phyloP scores from a whole-genome alignment of 2,888 invertebrate species.

The Limenitis camilla region DNA sequence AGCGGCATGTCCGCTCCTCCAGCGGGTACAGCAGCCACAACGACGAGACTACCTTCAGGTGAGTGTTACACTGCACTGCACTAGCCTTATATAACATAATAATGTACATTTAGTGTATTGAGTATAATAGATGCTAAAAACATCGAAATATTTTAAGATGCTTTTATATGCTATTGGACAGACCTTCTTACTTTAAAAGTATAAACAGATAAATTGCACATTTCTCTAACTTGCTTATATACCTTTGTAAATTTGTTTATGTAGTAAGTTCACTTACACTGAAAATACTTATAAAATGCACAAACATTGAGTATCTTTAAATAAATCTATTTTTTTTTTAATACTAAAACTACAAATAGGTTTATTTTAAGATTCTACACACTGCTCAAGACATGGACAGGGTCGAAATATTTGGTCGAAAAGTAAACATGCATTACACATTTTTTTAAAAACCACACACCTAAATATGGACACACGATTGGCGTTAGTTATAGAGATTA shows the following conservation, averaged over 20 bases:
- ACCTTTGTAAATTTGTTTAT: too few species aligned
- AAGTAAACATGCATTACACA: conserved; percentile 7
- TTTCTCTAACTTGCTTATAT: too few species aligned
- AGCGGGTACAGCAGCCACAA: conserved; percentile 89
- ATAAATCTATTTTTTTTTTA: conserved; percentile 6
- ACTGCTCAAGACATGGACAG: conserved; percentile 1
- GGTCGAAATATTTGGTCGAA: conserved; percentile 16
- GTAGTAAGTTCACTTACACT: too few species aligned
- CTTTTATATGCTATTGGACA: too few species aligned
- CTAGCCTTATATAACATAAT: background rate
- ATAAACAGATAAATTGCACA: too few species aligned
- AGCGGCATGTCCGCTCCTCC: conserved; percentile 84
- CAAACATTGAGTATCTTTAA: background rate
- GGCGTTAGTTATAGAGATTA: conserved; percentile 18
- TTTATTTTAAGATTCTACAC: conserved; percentile 5
- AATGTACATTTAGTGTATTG: background rate
- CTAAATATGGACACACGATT: conserved; percentile 10
- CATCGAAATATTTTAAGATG: too few species aligned
- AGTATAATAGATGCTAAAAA: too few species aligned
- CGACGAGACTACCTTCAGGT: conserved; percentile 90
- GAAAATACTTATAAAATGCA: too few species aligned
- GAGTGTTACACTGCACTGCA: background rate
- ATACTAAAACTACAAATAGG: background rate
- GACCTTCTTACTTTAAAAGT: too few species aligned
- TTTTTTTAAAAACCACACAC: background rate